phyloP scores from a whole-genome alignment of 2,888 invertebrate genomes.

The Eupeodes latifasciatus region DNA sequence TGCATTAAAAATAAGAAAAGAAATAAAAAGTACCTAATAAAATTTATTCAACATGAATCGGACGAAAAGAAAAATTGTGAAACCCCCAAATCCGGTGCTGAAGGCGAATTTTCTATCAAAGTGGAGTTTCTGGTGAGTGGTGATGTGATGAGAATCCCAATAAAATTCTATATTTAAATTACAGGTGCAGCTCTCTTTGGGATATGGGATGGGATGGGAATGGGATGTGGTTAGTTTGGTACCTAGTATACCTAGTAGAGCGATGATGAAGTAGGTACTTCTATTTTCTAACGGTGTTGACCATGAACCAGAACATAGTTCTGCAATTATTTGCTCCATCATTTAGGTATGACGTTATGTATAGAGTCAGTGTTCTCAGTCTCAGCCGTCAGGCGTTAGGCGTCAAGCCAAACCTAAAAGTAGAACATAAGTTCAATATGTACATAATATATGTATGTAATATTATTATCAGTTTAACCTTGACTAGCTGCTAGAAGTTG shows the following conservation, averaged over 20 bases:
- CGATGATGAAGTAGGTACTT: background rate
- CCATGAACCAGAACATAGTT: constrained; percentile 1
- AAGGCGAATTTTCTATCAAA: constrained; percentile 87
- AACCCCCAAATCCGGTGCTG: constrained; percentile 87
- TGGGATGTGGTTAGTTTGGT: too few species aligned
- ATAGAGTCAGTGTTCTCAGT: too few species aligned
- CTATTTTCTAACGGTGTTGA: background rate
- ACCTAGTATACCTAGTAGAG: too few species aligned
- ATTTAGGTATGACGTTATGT: background rate
- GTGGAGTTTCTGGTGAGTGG: constrained; percentile 88
- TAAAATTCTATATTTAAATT: constrained; percentile 11
- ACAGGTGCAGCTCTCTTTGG: constrained; percentile 5
- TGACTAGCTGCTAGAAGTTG: background rate
- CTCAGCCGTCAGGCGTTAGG: too few species aligned
- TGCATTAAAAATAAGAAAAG: constrained; percentile 16
- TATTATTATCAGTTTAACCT: constrained; percentile 28
- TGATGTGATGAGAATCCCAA: background rate
- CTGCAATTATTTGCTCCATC: constrained; percentile 14
- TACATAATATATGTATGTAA: background rate
- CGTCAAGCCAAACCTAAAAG: background rate
- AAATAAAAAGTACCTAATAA: constrained; percentile 26
- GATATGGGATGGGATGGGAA: background rate
- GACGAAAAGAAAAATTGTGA: constrained; percentile 84
- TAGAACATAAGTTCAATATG: constrained; percentile 32
- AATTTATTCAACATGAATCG: constrained; percentile 81